Conservation (phyloP, 2,113 vertebrate species). For the Oostethus manadensis region DNA sequence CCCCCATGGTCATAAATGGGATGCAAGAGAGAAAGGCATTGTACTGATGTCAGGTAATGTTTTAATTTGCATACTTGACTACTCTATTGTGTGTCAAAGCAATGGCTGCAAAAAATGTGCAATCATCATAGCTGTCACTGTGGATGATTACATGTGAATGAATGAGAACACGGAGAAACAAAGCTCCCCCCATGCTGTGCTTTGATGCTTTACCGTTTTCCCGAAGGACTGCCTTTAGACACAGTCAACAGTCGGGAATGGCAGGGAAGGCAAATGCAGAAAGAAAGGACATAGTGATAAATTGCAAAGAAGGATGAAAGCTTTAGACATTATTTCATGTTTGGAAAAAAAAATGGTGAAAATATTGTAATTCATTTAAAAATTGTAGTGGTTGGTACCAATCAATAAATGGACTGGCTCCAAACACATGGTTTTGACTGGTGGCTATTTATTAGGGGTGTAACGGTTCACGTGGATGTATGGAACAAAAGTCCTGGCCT, state of each 20-base stretch:
- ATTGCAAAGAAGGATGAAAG: constrained; percentile 28
- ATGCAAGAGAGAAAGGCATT: neutral
- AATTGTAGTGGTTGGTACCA: neutral
- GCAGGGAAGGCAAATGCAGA: constrained; percentile 16
- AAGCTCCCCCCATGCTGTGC: constrained; percentile 12
- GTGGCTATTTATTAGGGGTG: too few species aligned
- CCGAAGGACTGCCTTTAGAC: constrained; percentile 36
- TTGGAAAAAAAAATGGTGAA: constrained; percentile 12
- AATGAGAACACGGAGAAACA: constrained; percentile 33
- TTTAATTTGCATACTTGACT: neutral
- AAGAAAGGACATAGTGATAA: neutral
- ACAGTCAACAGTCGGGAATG: constrained; percentile 31
- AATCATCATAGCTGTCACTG: constrained; percentile 44
- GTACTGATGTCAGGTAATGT: too few species aligned
- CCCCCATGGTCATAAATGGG: too few species aligned
- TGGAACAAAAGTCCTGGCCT: too few species aligned
- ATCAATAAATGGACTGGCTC: neutral
- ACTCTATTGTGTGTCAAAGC: neutral
- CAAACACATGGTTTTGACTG: too few species aligned
- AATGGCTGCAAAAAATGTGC: neutral
- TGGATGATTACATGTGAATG: constrained; percentile 50
- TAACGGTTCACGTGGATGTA: too few species aligned
- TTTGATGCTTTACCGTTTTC: constrained; percentile 41
- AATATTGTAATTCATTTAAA: neutral
- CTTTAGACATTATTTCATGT: constrained; percentile 20